These are phyloP conservation scores for Rhyacophila evoluta DNA, from an alignment of 2,888 invertebrate genomes.

Conservation along the genomic window DNA sequence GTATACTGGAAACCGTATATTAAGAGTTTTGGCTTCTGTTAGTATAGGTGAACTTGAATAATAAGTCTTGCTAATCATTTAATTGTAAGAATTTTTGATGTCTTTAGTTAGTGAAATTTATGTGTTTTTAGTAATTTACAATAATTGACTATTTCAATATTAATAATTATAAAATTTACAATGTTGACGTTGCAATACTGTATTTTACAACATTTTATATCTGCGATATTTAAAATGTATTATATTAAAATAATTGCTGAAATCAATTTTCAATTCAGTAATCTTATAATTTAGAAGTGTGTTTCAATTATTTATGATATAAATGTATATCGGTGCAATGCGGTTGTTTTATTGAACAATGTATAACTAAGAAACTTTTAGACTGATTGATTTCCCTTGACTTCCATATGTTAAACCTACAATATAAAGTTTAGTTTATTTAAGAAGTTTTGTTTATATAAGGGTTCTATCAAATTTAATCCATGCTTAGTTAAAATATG, in stretches of 20 bases:
- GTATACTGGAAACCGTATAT: background rate
- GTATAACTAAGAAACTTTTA: slow-evolving; percentile 28
- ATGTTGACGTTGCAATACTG: background rate
- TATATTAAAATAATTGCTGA: slow-evolving; percentile 19
- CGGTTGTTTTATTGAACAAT: slow-evolving; percentile 39
- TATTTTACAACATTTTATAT: background rate
- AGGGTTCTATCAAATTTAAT: background rate
- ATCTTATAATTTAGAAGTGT: background rate
- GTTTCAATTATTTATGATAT: slow-evolving; percentile 7
- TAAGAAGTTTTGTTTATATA: background rate
- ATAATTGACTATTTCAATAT: slow-evolving; percentile 7
- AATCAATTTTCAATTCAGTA: slow-evolving; percentile 9
- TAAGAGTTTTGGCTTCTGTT: background rate
- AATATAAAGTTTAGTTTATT: slow-evolving; percentile 32
- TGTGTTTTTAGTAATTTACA: slow-evolving; percentile 4
- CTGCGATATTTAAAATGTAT: slow-evolving; percentile 24
- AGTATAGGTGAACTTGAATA: background rate
- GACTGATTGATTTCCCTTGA: slow-evolving; percentile 48
- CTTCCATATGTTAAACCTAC: slow-evolving; percentile 45
- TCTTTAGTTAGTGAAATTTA: slow-evolving; percentile 1
- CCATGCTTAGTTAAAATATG: background rate
- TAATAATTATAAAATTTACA: background rate
- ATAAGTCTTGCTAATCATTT: slow-evolving; percentile 17
- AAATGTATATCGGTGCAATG: slow-evolving; percentile 24
- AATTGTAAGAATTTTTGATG: background rate